Evolutionary conservation across 2,797 vertebrate species (phyloP).

Genomic region (Margarornis squamiger): DNA sequence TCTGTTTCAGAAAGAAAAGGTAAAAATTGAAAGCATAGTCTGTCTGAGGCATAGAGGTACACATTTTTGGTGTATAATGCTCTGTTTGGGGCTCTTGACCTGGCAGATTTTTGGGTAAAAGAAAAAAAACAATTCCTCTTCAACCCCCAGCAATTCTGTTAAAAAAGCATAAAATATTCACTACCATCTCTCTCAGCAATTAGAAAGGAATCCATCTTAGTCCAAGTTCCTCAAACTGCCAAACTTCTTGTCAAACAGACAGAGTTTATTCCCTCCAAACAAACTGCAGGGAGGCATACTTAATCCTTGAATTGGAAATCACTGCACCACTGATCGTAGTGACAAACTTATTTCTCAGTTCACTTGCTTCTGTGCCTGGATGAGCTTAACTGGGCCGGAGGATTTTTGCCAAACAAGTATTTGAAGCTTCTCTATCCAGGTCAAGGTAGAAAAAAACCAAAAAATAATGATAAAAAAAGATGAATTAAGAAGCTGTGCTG

Average conservation of each 20-base stretch:
- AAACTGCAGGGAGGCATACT: neutral
- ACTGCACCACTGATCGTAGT: neutral
- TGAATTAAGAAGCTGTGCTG: neutral
- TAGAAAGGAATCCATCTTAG: neutral
- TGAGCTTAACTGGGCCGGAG: neutral
- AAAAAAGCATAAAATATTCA: neutral
- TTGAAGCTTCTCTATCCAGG: neutral
- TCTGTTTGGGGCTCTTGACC: neutral
- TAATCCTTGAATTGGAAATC: constrained; percentile 18
- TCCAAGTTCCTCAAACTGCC: accelerated
- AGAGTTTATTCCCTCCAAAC: neutral
- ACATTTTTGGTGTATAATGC: neutral
- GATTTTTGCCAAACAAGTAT: neutral
- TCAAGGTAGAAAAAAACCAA: neutral
- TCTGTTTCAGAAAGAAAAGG: neutral
- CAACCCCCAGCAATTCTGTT: neutral
- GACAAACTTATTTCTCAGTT: constrained; percentile 23
- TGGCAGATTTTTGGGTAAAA: neutral
- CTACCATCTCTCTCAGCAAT: neutral
- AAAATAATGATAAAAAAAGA: neutral
- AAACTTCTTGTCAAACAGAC: neutral
- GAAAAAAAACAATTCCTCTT: neutral
- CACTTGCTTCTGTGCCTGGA: neutral
- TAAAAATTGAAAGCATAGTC: neutral
- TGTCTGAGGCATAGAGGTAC: neutral